Base-by-base conservation (phyloP, 1,140 invertebrate species). In the Andrena cerasifolii region DNA sequence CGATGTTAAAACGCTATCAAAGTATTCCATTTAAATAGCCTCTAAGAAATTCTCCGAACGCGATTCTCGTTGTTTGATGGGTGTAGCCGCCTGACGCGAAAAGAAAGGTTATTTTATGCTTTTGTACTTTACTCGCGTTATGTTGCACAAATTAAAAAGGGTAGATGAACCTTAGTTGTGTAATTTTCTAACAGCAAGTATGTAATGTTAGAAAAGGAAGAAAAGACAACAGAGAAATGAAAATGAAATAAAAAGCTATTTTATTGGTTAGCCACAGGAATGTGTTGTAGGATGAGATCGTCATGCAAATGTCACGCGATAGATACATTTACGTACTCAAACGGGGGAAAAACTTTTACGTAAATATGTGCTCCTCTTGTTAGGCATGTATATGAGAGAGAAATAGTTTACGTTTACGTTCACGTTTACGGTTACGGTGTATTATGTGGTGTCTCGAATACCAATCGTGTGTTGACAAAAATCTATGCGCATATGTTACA, bases 401-500 rank as follows among this genome's bases (percentile, higher is more conserved):
- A 40, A 26, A 49, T 16, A 10, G 16, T 72, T 47, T 16, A 26
- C 21, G 28, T 8, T n/a, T n/a, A n/a, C n/a, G n/a, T n/a, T n/a
- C n/a, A n/a, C n/a, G n/a, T n/a, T n/a, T n/a, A n/a, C n/a, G n/a
- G n/a, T 40, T 40, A 40, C 4, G 36, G 36, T 40, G 10, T 10
- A 12, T 24, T 7, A 6, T 24, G 24, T 16, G 8, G n/a, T 33
- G 10, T 31, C 1, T 24, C 14, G 10, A 8, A 51, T 33, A 24
- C 7, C 3, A 5, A 40, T 10, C 28, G 18, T 47, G 12, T 28
- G 36, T 21, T 4, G 47, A 83, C 61, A 66, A 3, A 68, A 16
- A 31, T 40, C 28, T 54, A 36, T 58, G 24, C 59, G 45, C 45
- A 73, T 54, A 73, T 26, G n/a, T 53, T 56, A 26, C 8, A 84